These are phyloP conservation scores for Vulpes vulpes DNA, from an alignment of 2,113 vertebrate genomes.

Conservation along the genomic window DNA sequence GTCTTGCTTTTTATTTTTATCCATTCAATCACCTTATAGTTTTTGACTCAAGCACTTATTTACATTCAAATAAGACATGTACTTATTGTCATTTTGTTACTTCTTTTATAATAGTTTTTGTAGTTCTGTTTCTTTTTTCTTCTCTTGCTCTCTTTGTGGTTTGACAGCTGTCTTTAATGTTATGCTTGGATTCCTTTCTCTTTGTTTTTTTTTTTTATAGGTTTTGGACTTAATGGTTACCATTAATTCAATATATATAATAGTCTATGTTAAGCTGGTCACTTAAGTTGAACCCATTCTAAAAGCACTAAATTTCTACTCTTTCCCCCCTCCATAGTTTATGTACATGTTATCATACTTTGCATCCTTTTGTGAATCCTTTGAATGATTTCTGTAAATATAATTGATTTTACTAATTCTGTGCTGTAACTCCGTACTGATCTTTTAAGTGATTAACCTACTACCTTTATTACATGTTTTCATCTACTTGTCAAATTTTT, in stretches of 20 bases:
- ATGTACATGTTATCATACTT: neutral
- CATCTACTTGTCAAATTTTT: neutral
- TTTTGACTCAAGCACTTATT: neutral
- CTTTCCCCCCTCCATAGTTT: neutral
- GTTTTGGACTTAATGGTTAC: neutral
- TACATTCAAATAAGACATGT: neutral
- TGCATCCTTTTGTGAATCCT: neutral
- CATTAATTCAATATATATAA: neutral
- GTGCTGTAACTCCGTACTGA: neutral
- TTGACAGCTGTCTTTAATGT: neutral
- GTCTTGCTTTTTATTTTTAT: neutral
- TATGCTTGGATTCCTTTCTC: neutral
- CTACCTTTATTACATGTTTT: neutral
- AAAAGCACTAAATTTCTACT: neutral
- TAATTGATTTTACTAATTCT: neutral
- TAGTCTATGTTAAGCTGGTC: neutral
- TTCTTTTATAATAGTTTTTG: neutral
- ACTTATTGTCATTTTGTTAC: neutral
- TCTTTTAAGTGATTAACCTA: neutral
- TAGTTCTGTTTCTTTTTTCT: neutral
- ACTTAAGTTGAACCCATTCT: neutral
- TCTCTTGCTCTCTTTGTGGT: neutral
- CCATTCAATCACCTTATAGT: neutral
- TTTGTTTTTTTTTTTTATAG: neutral
- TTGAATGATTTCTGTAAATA: neutral